Evolutionary conservation across 2,888 invertebrate species (phyloP).

Genomic region (Hipparchia sbordonii): DNA sequence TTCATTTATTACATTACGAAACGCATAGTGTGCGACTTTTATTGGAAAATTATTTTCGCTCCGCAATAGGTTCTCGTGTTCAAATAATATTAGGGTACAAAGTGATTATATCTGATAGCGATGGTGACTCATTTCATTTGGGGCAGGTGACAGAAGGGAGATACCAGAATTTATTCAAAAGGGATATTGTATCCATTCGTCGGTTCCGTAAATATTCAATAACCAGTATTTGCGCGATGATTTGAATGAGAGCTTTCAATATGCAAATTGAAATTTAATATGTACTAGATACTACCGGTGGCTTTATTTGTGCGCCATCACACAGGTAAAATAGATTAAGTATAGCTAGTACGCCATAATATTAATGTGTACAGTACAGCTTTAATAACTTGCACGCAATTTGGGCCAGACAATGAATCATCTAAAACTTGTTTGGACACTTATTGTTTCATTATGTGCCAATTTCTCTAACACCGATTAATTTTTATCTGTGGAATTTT

Average conservation of each 20-base stretch:
- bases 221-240: conserved; percentile 17
- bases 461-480: too few species aligned
- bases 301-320: background rate
- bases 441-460: background rate
- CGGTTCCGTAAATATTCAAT: conserved; percentile 19
- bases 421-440: background rate
- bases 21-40: background rate
- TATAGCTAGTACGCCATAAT: background rate
- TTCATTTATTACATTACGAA: background rate
- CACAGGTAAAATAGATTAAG: background rate
- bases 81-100: conserved; percentile 45
- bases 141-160: conserved; percentile 50
- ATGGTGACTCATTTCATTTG: conserved; percentile 53
- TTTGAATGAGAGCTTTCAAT: conserved; percentile 22
- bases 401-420: background rate
- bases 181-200: conserved; percentile 24
- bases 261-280: conserved; percentile 20
- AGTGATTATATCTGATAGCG: conserved; percentile 49
- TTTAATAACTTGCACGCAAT: background rate
- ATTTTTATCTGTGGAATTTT: too few species aligned
- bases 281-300: background rate
- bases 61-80: conserved; percentile 38
- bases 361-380: background rate
- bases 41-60: conserved; percentile 16
- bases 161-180: conserved; percentile 38